A percentile compares a stretch with the other conserved stretches of the same genome.
Evolutionary conservation across 1,140 invertebrate genomes (phyloP).

Genomic region (Neodiprion fabricii): DNA sequence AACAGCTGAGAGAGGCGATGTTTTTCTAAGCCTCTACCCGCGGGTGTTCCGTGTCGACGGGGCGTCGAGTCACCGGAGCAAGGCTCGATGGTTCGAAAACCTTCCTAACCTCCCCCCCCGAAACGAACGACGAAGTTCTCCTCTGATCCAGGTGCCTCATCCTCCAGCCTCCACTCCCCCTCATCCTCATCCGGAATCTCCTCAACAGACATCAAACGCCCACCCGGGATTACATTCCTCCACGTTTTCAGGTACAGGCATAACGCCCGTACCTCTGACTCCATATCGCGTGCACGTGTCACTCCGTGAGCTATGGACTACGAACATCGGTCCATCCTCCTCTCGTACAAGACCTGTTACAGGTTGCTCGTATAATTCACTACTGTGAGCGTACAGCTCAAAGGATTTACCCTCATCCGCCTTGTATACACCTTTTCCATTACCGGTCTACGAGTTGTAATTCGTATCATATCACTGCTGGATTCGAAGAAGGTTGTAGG

Average conservation of each 20-base stretch:
- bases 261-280: too few relatives aligned
- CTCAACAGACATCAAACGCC: background rate
- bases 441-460: too few relatives aligned
- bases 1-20: constrained; percentile 13
- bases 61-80: background rate
- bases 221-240: constrained; percentile 1
- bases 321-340: background rate
- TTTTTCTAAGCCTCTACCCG: constrained; percentile 21
- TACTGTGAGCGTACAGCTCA: too few relatives aligned
- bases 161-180: constrained; percentile 25
- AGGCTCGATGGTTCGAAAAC: background rate
- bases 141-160: background rate
- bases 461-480: too few relatives aligned
- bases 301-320: constrained; percentile 4
- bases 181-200: constrained; percentile 30
- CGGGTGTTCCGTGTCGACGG: constrained; percentile 8
- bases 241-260: background rate
- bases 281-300: background rate
- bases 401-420: too few relatives aligned
- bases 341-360: background rate
- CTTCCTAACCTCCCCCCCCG: background rate
- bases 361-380: background rate
- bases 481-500: too few relatives aligned
- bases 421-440: too few relatives aligned
- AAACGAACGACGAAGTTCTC: constrained; percentile 6